These are phyloP conservation scores for Cantharis flavilabris DNA, from an alignment of 2,888 invertebrate genomes.

Conservation along the genomic window DNA sequence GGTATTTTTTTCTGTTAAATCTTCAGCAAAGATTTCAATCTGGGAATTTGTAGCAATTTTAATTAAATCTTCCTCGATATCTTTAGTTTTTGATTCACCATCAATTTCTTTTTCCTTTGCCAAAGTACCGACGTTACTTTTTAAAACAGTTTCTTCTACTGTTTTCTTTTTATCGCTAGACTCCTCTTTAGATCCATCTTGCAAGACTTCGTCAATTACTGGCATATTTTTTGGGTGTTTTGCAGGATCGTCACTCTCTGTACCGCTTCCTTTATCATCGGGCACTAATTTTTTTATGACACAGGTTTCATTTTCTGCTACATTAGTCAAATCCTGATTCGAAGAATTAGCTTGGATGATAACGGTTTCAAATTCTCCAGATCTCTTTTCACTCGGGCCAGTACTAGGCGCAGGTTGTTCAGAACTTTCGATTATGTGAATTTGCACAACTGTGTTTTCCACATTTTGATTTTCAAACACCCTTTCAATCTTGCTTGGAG, in stretches of 20 bases:
- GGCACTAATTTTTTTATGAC: not conserved
- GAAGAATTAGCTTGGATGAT: not conserved
- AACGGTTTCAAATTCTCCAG: not conserved
- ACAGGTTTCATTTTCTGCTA: not conserved
- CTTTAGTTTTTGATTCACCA: not conserved
- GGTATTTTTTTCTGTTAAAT: not conserved
- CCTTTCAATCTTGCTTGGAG: not conserved
- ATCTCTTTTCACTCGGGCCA: not conserved
- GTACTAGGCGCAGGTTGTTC: not conserved
- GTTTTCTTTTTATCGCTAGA: not conserved
- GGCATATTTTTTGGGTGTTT: constrained; percentile 16
- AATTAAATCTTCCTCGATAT: not conserved
- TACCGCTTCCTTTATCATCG: not conserved
- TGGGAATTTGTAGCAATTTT: not conserved
- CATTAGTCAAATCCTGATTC: not conserved
- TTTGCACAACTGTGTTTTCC: constrained; percentile 26
- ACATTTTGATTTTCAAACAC: constrained; percentile 5
- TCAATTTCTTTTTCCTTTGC: not conserved
- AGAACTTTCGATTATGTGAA: constrained; percentile 22
- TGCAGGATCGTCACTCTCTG: not conserved
- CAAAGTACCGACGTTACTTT: not conserved
- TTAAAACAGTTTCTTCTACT: not conserved
- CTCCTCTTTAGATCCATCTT: not conserved
- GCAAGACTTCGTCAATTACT: constrained; percentile 5
- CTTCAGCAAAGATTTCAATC: not conserved